Evolutionary conservation across 2,888 invertebrate species (phyloP).

Genomic region (Cephus runcator): DNA sequence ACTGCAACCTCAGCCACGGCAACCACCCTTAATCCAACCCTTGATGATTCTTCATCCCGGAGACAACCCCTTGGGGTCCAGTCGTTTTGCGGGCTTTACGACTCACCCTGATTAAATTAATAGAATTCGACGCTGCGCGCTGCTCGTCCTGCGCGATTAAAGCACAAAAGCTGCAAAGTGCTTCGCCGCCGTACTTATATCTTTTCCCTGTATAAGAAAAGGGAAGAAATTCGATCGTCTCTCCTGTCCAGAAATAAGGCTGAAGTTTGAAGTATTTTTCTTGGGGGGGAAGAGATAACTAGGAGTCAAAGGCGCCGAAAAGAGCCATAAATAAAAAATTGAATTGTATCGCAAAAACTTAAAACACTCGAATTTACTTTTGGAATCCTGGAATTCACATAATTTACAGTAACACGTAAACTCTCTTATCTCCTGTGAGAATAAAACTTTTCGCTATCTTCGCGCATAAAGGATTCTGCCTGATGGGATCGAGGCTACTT

Average conservation of each 20-base stretch:
- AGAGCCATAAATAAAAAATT: no score
- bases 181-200: not conserved
- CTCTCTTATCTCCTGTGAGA: not conserved
- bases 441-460: not conserved
- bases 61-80: no score
- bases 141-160: not conserved
- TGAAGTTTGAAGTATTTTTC: not conserved
- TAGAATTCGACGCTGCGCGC: not conserved
- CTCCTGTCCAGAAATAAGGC: not conserved
- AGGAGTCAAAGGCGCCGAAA: no score
- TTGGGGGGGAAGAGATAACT: not conserved
- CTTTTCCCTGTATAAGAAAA: not conserved
- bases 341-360: no score
- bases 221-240: not conserved
- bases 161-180: not conserved
- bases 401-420: not conserved
- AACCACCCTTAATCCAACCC: not conserved
- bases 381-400: not conserved
- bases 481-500: no score
- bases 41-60: no score
- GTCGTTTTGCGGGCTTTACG: not conserved
- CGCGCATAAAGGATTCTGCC: no score
- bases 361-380: not conserved
- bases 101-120: not conserved
- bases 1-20: not conserved